These are phyloP conservation scores for Rousettus madagascariensis DNA, from an alignment of 2,797 vertebrate species.

Conservation along the genomic window DNA sequence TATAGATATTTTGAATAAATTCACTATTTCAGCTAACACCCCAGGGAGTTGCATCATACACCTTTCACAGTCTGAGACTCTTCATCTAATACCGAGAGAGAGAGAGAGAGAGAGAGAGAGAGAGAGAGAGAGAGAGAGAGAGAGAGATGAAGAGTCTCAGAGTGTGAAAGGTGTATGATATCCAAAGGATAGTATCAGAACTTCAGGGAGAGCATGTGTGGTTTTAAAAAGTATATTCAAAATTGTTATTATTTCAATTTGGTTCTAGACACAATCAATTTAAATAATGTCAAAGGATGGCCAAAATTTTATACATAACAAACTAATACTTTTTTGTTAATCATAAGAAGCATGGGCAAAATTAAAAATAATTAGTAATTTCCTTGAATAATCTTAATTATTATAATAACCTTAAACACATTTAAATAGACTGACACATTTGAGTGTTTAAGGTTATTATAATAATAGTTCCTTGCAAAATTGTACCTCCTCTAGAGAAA, in stretches of 20 bases:
- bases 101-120: no score
- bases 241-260: not conserved
- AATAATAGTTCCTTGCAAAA: not conserved
- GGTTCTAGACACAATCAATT: not conserved
- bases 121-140: no score
- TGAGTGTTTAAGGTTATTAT: no score
- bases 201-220: not conserved
- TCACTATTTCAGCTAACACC: not conserved
- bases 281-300: not conserved
- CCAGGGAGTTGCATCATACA: no score
- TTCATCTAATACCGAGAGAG: no score
- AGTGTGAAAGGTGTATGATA: not conserved
- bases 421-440: not conserved
- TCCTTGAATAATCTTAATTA: not conserved
- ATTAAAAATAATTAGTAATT: not conserved
- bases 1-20: not conserved
- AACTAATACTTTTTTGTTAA: not conserved
- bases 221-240: not conserved
- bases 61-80: no score
- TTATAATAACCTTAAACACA: not conserved
- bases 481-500: not conserved
- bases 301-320: not conserved
- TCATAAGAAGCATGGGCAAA: not conserved
- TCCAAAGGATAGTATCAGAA: not conserved
- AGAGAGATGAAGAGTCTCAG: not conserved